Base-by-base conservation (phyloP, 2,888 invertebrate genomes). In the Caenorhabditis panamensis region DNA sequence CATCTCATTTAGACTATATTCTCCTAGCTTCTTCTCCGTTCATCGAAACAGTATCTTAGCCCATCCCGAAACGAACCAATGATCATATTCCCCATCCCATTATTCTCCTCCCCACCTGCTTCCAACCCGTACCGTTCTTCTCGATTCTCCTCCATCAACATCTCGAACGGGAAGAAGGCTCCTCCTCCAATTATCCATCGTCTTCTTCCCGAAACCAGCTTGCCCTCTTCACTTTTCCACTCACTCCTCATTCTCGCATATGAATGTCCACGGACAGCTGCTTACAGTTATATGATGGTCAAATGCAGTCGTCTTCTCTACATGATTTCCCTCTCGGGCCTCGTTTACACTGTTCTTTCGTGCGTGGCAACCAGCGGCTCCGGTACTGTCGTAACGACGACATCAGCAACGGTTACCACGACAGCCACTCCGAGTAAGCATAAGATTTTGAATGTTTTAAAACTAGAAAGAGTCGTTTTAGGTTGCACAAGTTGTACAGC, bases 241-340 rank as follows among this genome's bases (percentile, higher is more conserved):
- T 41, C 59, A 22, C 20, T 49, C 51, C 63, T 72, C 56, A 64
- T 58, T 71, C 49, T 16, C n/a, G 20, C 51, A 49, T 66, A 49
- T 72, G 63, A 72, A 72, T 73, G 66, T 73, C 44, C 71, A 62
- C 62, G 62, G 62, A 71, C 73, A 73, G 63, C 54, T 58, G 49
- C 63, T 72, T 72, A 72, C 63, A 72, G 72, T 64, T 58, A 64
- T 73, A 73, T 73, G 73, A 73, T 73, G 73, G 73, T 73, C 73
- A 59, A 59, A 66, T 66, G 73, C 64, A 73, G 64, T 59, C 59
- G 56, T 59, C 64, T 66, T 53, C 59, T 73, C 26, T 53, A 66
- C 22, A 59, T 49, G 37, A 37, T 41, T 28, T 59, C 64, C 24
- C 26, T 73, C 20, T 63, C 53, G 13, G 20, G 37, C n/a, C 41